A percentile compares a stretch with the other conserved stretches of the same genome.
phyloP scores from a whole-genome alignment of 2,797 vertebrate genomes.

The Eremophila alpestris region DNA sequence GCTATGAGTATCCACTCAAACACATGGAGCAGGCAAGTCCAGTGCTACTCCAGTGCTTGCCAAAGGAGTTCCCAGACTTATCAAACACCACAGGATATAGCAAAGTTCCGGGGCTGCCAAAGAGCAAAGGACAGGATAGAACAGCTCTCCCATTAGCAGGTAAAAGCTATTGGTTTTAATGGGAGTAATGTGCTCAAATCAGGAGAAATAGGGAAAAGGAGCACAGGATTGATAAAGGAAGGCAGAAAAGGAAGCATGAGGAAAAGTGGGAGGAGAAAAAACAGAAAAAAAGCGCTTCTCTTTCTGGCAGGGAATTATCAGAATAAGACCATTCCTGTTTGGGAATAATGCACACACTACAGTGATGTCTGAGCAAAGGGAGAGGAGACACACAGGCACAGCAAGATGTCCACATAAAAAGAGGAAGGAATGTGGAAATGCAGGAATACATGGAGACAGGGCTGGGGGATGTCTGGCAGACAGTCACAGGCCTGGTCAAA shows the following conservation, averaged over 20 bases:
- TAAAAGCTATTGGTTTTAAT: constrained; percentile 45
- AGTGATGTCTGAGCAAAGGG: background rate
- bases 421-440: constrained; percentile 18
- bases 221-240: background rate
- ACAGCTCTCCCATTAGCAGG: constrained; percentile 40
- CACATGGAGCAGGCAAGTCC: background rate
- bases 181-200: background rate
- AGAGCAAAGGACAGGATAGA: constrained; percentile 37
- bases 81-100: constrained; percentile 41
- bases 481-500: background rate
- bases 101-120: constrained; percentile 33
- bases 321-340: background rate
- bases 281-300: background rate
- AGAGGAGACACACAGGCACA: background rate
- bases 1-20: background rate
- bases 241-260: background rate
- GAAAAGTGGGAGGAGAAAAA: background rate
- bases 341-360: background rate
- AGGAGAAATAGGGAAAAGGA: background rate
- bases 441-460: background rate
- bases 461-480: background rate
- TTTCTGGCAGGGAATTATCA: background rate
- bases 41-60: background rate
- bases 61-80: constrained; percentile 23
- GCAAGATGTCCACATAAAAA: background rate